A percentile compares a stretch with the other conserved stretches of the same genome.
phyloP scores from a whole-genome alignment of 2,797 vertebrate genomes.

The Leptoclinus maculatus region DNA sequence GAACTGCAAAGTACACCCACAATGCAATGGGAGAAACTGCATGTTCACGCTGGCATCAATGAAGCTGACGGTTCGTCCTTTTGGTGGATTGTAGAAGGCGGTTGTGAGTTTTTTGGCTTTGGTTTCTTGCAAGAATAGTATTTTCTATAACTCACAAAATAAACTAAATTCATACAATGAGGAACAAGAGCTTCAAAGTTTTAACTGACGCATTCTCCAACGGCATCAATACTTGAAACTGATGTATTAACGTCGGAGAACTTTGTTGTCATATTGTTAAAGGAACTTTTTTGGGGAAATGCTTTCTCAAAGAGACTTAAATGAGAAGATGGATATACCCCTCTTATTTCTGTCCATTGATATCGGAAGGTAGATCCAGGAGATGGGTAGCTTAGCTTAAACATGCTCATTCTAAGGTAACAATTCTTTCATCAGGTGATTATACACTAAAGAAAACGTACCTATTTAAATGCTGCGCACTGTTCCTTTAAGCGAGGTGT shows the following conservation, averaged over 20 bases:
- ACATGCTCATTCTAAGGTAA: no score
- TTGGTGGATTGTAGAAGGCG: no score
- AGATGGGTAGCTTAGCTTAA: no score
- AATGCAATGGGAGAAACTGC: not conserved
- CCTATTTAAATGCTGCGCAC: no score
- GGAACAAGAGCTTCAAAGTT: no score
- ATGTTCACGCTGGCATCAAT: not conserved
- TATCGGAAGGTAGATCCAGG: no score
- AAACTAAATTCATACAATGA: not conserved
- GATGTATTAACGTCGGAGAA: no score
- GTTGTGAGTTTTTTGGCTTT: not conserved
- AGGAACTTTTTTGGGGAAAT: not conserved
- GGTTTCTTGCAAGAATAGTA: no score
- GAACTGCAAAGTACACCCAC: not conserved
- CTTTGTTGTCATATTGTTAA: not conserved
- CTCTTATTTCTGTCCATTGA: no score
- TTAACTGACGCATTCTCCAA: no score
- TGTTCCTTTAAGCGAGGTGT: conserved; percentile 32
- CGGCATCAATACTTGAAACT: no score
- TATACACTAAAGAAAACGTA: not conserved
- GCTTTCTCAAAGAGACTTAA: no score
- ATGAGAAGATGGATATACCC: not conserved
- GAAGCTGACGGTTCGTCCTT: not conserved
- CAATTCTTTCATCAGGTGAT: not conserved
- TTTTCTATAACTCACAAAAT: not conserved